Conservation (phyloP, 2,797 vertebrate genomes). For the Melanotaenia boesemani region DNA sequence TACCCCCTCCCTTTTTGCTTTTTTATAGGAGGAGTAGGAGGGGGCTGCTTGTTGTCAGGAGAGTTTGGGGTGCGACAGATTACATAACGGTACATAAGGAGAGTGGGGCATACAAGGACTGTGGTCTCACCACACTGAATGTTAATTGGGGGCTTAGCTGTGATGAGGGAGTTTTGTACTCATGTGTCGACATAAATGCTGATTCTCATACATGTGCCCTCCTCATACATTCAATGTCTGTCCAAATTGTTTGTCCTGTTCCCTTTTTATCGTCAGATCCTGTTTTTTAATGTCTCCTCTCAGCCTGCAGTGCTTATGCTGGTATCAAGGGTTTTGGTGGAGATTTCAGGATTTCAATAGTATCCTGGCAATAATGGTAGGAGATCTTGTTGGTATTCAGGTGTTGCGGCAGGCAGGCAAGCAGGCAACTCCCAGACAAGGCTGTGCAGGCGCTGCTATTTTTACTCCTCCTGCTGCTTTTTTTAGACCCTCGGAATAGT, state of each 20-base stretch:
- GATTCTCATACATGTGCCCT: not conserved
- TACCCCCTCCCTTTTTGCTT: slow-evolving; percentile 22
- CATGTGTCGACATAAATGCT: not conserved
- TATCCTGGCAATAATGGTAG: slow-evolving; percentile 52
- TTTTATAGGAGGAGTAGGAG: slow-evolving; percentile 26
- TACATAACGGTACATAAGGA: slow-evolving; percentile 72
- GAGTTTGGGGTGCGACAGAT: slow-evolving; percentile 77
- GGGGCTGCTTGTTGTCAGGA: slow-evolving; percentile 64
- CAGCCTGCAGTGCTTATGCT: slow-evolving; percentile 31
- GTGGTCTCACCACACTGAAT: slow-evolving; percentile 69
- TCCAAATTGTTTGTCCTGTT: slow-evolving; percentile 4
- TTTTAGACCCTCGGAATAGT: slow-evolving; percentile 95
- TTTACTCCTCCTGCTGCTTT: slow-evolving; percentile 96
- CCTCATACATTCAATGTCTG: not conserved
- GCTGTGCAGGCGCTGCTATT: slow-evolving; percentile 92
- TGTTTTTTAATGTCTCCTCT: not conserved
- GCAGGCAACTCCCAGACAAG: slow-evolving; percentile 89
- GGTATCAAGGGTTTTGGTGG: slow-evolving; percentile 13
- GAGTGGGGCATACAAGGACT: slow-evolving; percentile 67
- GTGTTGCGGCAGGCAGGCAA: slow-evolving; percentile 84
- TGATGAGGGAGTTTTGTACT: not conserved
- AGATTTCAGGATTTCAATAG: slow-evolving; percentile 48
- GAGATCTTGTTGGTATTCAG: slow-evolving; percentile 92
- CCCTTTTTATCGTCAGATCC: slow-evolving; percentile 17
- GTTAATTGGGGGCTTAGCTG: slow-evolving; percentile 61